Evolutionary conservation across 2,888 invertebrate species (phyloP), one percentile per base, ranked within the genome.

Genomic region (Tenthredo distinguenda): DNA sequence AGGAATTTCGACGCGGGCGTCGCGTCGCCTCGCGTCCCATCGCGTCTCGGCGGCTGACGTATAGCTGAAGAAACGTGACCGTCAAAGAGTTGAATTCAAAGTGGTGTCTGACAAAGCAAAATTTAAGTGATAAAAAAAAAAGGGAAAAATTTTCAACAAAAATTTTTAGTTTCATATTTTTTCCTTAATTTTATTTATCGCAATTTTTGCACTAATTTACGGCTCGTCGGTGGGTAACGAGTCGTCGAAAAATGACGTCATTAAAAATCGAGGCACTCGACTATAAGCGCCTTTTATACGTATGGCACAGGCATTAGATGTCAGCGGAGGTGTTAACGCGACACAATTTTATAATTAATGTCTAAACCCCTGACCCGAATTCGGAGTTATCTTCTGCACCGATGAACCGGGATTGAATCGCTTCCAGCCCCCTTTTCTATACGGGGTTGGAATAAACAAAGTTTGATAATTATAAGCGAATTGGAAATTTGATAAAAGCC

Each of bases 1-100:
- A 62, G 81, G 81, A 81, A 81, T 81, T 81, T 81, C 40, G 40
- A 81, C 40, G 21, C 76, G 50, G 37, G 50, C 26, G 26, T 26
- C 26, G 21, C 50, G 50, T 31, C 50, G 50, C 26, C 21, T 21
- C 40, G 74, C 43, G 21, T 72, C 9, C 5, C 6, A 7, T 50
- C 12, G 21, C 47, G 47, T 34, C 50, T 9, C 50, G 43, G 10
- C 43, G 74, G 26, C n/a, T 72, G 6, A 74, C 5, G 21, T 77
- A 31, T 15, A 5, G 9, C 26, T n/a, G 76, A 40, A 79, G 55
- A 79, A 58, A 79, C 79, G 79, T 34, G 79, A 79, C 34, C 58
- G 34, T 79, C 37, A 79, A 79, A 79, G 55, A 79, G 58, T 50
- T 31, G 26, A 55, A 77, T 55, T 77, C n/a, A 10, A 77, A 77